phyloP scores from a whole-genome alignment of 2,113 vertebrate genomes.

The Callipepla californica region DNA sequence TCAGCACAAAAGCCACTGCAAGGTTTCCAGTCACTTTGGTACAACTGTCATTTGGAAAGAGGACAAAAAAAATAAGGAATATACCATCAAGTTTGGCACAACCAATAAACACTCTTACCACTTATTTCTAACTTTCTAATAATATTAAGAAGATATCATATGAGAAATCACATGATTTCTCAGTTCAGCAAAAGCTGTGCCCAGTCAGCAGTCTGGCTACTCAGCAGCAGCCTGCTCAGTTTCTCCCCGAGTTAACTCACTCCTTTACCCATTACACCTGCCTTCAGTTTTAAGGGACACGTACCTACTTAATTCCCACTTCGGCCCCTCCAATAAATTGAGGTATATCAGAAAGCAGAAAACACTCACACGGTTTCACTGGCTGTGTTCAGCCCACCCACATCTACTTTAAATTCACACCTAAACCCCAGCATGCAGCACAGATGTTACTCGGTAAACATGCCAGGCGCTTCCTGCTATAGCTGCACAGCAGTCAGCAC shows the following conservation, averaged over 20 bases:
- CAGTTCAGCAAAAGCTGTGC: neutral
- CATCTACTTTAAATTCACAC: neutral
- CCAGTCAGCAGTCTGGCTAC: neutral
- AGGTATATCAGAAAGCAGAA: neutral
- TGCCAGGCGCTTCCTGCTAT: neutral
- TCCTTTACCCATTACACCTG: neutral
- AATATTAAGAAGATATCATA: neutral
- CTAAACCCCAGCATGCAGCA: neutral
- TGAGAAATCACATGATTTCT: neutral
- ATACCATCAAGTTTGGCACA: neutral
- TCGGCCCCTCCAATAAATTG: neutral
- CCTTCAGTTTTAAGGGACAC: neutral
- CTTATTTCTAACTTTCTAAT: neutral
- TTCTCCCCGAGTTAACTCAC: neutral
- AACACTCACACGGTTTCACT: neutral
- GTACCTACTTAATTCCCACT: neutral
- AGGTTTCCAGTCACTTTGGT: neutral
- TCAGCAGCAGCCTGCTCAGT: neutral
- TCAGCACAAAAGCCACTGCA: neutral
- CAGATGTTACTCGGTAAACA: neutral
- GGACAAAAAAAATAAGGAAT: neutral
- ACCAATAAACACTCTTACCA: neutral
- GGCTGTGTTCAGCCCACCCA: neutral
- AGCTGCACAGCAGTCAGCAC: neutral
- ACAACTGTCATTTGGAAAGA: neutral